Base-by-base conservation (phyloP, 2,888 invertebrate genomes). In the Trissonchulus sp. region DNA sequence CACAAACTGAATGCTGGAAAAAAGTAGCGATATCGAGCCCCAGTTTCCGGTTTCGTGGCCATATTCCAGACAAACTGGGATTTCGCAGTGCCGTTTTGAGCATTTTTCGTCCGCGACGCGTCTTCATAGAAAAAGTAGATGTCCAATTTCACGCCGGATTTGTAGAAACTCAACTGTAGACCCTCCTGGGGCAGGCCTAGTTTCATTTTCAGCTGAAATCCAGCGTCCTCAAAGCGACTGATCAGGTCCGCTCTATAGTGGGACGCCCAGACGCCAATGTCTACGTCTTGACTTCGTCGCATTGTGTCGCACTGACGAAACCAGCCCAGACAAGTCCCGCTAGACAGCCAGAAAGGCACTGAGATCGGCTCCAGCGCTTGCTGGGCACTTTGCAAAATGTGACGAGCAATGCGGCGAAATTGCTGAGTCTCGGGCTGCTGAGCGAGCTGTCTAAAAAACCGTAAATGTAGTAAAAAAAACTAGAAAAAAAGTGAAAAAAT, bases 231-330 rank as follows among this genome's bases (percentile, higher is more conserved):
- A 2, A 69, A 34, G 15, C 36, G 36, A 36, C 33, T 30, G 37
- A 69, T 69, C 3, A 69, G 23, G 34, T 74, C 68, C 2, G 33
- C n/a, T 3, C 3, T 2, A 31, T 37, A 74, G n/a, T 74, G 72
- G 2, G 2, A 2, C 2, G 36, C 68, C 8, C 3, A 8, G 2
- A 74, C 35, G n/a, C 30, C 48, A 2, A 37, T 73, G 31, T 72
- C 68, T 8, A 68, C 33, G 33, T 72, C 72, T 8, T 23, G 2
- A 33, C 36, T 72, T 8, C 73, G 23, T 1, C 38, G 48, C 15
- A 73, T 75, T 33, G n/a, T 28, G 28, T 72, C 75, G 60, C 75
- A 75, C 33, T 75, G 75, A 3, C 75, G 30, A 34, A 37, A 75
- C 75, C 75, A 75, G 28, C 75, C 72, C 33, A 62, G 65, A 30